These are phyloP conservation scores for Hydropotes inermis DNA, from an alignment of 2,113 vertebrate species.

Conservation along the genomic window DNA sequence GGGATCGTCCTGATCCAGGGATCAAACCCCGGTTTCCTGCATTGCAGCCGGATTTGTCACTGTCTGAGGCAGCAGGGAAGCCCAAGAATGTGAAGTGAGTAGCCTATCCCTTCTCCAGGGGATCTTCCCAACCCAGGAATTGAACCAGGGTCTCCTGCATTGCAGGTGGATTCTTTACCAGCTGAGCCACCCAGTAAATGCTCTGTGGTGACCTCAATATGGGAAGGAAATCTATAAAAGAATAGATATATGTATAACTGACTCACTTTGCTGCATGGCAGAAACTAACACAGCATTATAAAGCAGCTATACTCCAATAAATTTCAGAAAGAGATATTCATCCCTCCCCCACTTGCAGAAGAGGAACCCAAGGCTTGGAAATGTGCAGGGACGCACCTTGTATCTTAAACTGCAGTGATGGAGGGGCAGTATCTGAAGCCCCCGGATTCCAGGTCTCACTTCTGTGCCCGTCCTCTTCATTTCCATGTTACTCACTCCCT, in stretches of 20 bases:
- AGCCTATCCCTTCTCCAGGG: neutral
- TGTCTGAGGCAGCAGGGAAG: neutral
- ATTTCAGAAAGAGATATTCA: neutral
- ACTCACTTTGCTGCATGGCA: neutral
- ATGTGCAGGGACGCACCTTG: neutral
- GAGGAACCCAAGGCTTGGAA: neutral
- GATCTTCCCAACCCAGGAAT: neutral
- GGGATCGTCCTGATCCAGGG: neutral
- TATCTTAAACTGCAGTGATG: neutral
- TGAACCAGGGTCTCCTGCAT: neutral
- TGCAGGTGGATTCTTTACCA: neutral
- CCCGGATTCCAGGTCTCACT: neutral
- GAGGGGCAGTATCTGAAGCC: neutral
- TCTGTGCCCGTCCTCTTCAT: neutral
- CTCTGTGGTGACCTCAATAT: neutral
- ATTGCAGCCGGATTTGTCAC: neutral
- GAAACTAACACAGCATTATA: neutral
- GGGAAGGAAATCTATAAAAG: neutral
- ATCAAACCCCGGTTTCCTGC: fast-evolving
- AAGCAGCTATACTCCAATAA: neutral
- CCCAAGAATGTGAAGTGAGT: neutral
- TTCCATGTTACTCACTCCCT: neutral
- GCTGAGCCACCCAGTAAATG: neutral
- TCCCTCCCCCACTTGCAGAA: neutral
- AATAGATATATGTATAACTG: neutral